A percentile compares a stretch with the other conserved stretches of the same genome.
phyloP scores from a whole-genome alignment of 2,888 invertebrate genomes.

The Helicoverpa assulta region DNA sequence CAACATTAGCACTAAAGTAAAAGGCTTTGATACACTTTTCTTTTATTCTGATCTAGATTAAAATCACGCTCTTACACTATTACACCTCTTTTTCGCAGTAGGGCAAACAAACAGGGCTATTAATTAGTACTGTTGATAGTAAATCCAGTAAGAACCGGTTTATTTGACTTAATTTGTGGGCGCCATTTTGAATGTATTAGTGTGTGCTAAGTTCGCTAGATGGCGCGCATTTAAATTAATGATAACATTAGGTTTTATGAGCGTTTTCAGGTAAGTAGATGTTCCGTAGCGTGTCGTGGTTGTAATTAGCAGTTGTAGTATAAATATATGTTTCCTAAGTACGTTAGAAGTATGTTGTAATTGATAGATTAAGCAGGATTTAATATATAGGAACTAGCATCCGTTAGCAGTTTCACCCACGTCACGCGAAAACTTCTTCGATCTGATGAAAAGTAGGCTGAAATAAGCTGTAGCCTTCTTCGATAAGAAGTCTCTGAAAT shows the following conservation, averaged over 20 bases:
- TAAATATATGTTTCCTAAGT: background rate
- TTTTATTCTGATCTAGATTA: conserved; percentile 11
- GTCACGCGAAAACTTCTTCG: too few relatives aligned
- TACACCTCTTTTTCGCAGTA: conserved; percentile 12
- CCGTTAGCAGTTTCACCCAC: too few relatives aligned
- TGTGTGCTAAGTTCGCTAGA: conserved; percentile 7
- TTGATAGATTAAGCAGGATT: too few relatives aligned
- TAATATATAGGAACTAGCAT: too few relatives aligned
- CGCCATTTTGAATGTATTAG: conserved; percentile 25
- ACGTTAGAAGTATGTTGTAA: background rate
- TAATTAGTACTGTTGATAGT: conserved; percentile 33
- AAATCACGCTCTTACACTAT: conserved; percentile 32
- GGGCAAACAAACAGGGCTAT: conserved; percentile 43
- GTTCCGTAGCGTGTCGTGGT: background rate
- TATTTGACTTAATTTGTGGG: conserved; percentile 16
- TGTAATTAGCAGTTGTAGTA: background rate
- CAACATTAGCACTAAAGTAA: conserved; percentile 20
- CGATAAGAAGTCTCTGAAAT: too few relatives aligned
- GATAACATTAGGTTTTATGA: conserved; percentile 18
- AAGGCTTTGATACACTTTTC: conserved; percentile 8
- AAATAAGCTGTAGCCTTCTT: too few relatives aligned
- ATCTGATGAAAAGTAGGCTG: too few relatives aligned
- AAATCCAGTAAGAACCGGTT: conserved; percentile 32
- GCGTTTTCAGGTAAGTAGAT: conserved; percentile 21
- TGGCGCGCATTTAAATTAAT: conserved; percentile 19